Conservation (phyloP, 2,888 invertebrate genomes). For the Deilephila elpenor region DNA sequence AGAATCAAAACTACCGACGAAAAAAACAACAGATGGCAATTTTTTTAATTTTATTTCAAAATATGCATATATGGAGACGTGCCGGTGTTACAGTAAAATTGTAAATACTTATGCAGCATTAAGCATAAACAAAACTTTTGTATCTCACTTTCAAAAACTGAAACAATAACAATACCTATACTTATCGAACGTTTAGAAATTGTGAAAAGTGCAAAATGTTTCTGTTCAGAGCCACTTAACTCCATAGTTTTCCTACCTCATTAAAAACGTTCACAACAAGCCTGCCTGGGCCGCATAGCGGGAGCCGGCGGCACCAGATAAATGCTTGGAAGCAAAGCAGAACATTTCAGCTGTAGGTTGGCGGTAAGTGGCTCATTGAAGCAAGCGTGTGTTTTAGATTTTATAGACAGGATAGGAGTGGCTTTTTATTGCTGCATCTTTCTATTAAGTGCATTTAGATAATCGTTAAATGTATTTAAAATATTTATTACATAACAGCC, state of each 20-base stretch:
- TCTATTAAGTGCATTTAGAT: neutral
- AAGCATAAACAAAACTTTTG: neutral
- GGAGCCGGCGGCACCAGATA: slow-evolving; percentile 13
- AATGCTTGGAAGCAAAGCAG: slow-evolving; percentile 17
- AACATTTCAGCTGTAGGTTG: neutral
- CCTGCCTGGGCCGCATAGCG: neutral
- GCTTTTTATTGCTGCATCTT: neutral
- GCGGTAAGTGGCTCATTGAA: slow-evolving; percentile 12
- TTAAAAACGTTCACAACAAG: slow-evolving; percentile 13
- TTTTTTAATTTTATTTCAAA: neutral
- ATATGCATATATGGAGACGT: neutral
- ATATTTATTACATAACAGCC: neutral
- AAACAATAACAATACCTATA: too few species aligned
- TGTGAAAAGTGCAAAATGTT: neutral
- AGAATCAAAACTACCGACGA: neutral
- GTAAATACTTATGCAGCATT: too few species aligned
- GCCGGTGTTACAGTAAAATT: neutral
- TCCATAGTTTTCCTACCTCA: neutral
- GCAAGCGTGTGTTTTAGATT: slow-evolving; percentile 1
- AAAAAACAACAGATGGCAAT: neutral
- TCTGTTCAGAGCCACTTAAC: neutral
- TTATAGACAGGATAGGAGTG: slow-evolving; percentile 18
- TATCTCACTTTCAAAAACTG: neutral
- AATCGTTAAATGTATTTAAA: neutral
- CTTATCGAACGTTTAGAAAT: neutral